A percentile compares a stretch with the other conserved stretches of the same genome.
Conservation (phyloP, 2,888 invertebrate species). For the Meta bourneti region DNA sequence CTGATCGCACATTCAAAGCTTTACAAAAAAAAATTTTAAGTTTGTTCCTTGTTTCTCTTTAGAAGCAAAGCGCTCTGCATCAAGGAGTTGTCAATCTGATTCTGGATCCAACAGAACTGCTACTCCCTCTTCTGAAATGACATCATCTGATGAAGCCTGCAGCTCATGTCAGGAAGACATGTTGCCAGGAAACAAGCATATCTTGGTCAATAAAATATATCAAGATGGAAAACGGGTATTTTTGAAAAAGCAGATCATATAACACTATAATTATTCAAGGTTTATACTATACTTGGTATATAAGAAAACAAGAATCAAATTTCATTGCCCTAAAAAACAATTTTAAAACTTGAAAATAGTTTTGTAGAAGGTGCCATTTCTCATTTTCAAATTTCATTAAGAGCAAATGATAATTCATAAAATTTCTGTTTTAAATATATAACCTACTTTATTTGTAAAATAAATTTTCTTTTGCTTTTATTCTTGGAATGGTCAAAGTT, state of each 20-base stretch:
- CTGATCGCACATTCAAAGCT: no score
- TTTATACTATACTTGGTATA: neutral
- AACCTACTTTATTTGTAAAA: no score
- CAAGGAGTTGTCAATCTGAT: conserved; percentile 41
- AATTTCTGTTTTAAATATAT: no score
- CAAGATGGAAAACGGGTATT: conserved; percentile 67
- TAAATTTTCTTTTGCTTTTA: no score
- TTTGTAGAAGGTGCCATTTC: no score
- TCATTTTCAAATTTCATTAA: no score
- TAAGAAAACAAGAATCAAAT: neutral
- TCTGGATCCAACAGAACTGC: conserved; percentile 50
- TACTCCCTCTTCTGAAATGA: conserved; percentile 69
- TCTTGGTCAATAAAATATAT: conserved; percentile 66
- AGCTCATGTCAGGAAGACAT: conserved; percentile 67
- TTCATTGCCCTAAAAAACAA: neutral
- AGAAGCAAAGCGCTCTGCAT: conserved; percentile 55
- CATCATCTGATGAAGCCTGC: conserved; percentile 63
- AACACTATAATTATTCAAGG: neutral
- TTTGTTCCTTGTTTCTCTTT: neutral
- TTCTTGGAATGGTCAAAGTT: no score
- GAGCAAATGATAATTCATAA: no score
- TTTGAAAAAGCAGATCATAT: neutral
- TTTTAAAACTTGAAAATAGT: neutral
- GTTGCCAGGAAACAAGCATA: conserved; percentile 58
- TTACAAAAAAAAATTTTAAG: no score